A percentile compares a stretch with the other conserved stretches of the same genome.
Conservation (phyloP, 2,888 invertebrate species). For the Rhagium mordax region DNA sequence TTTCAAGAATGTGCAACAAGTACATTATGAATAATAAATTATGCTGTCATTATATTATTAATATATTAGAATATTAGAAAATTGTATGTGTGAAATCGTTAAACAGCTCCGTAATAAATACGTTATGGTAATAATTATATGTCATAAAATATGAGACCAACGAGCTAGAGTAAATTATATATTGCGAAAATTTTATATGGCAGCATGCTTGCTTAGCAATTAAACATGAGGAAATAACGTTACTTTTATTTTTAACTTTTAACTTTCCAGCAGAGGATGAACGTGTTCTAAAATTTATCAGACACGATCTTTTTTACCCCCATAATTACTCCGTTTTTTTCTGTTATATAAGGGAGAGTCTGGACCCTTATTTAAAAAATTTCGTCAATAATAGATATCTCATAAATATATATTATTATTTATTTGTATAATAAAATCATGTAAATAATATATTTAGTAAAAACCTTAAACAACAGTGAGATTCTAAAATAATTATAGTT, state of each 20-base stretch:
- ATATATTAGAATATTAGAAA: neutral
- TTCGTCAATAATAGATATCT: neutral
- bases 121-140: conserved; percentile 20
- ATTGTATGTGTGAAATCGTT: neutral
- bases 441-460: too few relatives aligned
- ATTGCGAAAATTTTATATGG: conserved; percentile 25
- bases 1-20: neutral
- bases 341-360: neutral
- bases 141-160: conserved; percentile 25
- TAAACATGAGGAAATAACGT: conserved; percentile 1
- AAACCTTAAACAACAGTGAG: too few relatives aligned
- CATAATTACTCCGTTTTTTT: neutral
- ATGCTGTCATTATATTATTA: neutral
- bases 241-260: neutral
- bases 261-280: neutral
- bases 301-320: neutral
- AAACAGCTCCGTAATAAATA: conserved; percentile 17
- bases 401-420: too few relatives aligned
- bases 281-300: neutral
- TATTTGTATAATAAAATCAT: too few relatives aligned
- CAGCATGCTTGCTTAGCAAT: neutral
- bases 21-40: neutral
- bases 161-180: conserved; percentile 25
- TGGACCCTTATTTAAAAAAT: too few relatives aligned
- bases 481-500: too few relatives aligned